A percentile compares a stretch with the other conserved stretches of the same genome.
These are phyloP conservation scores for Triplophysa rosa DNA, from an alignment of 2,113 vertebrate genomes.

Conservation along the genomic window DNA sequence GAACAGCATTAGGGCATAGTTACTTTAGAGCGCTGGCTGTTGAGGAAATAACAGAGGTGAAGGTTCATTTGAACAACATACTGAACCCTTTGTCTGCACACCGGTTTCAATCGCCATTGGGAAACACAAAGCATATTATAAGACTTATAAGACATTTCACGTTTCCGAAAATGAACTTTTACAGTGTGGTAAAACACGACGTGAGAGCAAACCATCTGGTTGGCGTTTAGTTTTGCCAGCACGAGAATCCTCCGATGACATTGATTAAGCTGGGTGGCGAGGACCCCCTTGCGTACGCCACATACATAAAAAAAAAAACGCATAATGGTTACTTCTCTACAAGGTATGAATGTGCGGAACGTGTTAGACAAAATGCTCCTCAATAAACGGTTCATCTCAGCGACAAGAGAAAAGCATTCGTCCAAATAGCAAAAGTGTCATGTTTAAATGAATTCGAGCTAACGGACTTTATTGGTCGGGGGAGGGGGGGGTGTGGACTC, in stretches of 20 bases:
- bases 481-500: slow-evolving; percentile 5
- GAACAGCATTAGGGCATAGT: slow-evolving; percentile 71
- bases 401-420: slow-evolving; percentile 21
- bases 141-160: slow-evolving; percentile 69
- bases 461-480: slow-evolving; percentile 44
- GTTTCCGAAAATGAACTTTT: slow-evolving; percentile 72
- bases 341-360: slow-evolving; percentile 52
- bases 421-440: slow-evolving; percentile 11
- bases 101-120: slow-evolving; percentile 60
- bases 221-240: slow-evolving; percentile 65
- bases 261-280: slow-evolving; percentile 57
- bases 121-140: slow-evolving; percentile 66
- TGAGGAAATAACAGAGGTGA: slow-evolving; percentile 62
- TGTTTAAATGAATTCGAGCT: slow-evolving; percentile 40
- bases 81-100: slow-evolving; percentile 60
- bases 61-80: slow-evolving; percentile 59
- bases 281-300: slow-evolving; percentile 51
- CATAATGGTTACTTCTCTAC: slow-evolving; percentile 50
- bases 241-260: slow-evolving; percentile 68
- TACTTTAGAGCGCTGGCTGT: slow-evolving; percentile 57
- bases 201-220: slow-evolving; percentile 75
- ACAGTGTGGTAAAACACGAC: slow-evolving; percentile 70
- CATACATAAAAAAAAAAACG: slow-evolving; percentile 30
- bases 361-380: slow-evolving; percentile 50
- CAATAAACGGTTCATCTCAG: slow-evolving; percentile 8